Conservation (phyloP, 2,113 vertebrate species). For the Phalacrocorax aristotelis region DNA sequence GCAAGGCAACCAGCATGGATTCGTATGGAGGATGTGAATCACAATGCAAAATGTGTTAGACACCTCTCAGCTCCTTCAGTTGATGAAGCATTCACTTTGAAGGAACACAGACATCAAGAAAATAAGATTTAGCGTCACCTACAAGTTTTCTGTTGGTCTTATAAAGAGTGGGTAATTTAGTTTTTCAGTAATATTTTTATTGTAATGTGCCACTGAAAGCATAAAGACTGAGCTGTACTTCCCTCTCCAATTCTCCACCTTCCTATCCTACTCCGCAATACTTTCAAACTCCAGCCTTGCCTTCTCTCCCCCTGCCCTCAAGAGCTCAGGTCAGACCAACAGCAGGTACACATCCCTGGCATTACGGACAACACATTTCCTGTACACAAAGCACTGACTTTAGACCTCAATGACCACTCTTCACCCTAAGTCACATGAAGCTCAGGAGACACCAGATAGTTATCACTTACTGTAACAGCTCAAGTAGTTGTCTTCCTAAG, state of each 20-base stretch:
- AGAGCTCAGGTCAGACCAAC: background rate
- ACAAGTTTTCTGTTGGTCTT: background rate
- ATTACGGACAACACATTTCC: background rate
- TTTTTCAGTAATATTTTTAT: background rate
- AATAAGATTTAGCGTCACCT: background rate
- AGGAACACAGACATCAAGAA: background rate
- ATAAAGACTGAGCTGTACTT: background rate
- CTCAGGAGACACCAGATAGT: background rate
- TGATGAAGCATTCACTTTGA: background rate
- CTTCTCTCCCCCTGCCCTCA: background rate
- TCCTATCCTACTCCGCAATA: background rate
- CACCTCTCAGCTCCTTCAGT: background rate
- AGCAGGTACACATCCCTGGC: background rate
- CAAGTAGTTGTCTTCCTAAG: background rate
- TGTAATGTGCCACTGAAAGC: background rate
- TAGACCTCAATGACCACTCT: background rate
- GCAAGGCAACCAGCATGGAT: background rate
- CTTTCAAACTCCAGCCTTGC: background rate
- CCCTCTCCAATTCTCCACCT: background rate
- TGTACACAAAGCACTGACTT: background rate
- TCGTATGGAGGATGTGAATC: background rate
- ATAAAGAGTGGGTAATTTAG: background rate
- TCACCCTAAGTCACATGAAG: background rate
- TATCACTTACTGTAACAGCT: background rate
- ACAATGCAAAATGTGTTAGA: background rate